Evolutionary conservation across 2,797 vertebrate genomes (phyloP).

Genomic region (Microcaecilia unicolor): DNA sequence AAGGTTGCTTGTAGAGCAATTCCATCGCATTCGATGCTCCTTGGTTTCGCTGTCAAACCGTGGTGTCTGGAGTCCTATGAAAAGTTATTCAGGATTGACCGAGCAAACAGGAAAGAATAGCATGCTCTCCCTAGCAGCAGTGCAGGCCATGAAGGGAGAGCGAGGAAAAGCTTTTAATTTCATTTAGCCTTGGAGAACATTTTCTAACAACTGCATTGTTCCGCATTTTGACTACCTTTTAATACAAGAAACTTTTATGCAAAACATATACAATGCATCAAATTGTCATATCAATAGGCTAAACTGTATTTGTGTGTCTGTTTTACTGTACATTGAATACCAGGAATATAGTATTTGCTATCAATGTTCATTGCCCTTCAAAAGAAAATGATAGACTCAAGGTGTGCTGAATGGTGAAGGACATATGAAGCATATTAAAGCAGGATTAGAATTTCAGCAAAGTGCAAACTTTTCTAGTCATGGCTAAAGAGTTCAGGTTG

Average conservation of each 20-base stretch:
- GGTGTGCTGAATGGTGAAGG: too few species aligned
- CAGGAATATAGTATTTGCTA: too few species aligned
- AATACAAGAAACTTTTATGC: slow-evolving; percentile 19
- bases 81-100: slow-evolving; percentile 70
- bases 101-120: slow-evolving; percentile 68
- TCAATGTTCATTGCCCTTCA: too few species aligned
- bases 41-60: slow-evolving; percentile 70
- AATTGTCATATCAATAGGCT: too few species aligned
- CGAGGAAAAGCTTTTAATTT: slow-evolving; percentile 39
- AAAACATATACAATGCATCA: too few species aligned
- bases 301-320: too few species aligned
- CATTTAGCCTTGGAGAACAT: slow-evolving; percentile 43
- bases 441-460: too few species aligned
- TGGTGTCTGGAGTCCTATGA: slow-evolving; percentile 65
- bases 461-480: too few species aligned
- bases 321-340: too few species aligned
- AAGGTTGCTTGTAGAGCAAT: slow-evolving; percentile 94
- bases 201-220: slow-evolving; percentile 38
- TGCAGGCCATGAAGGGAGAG: slow-evolving; percentile 26
- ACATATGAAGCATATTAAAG: too few species aligned
- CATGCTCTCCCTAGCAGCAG: slow-evolving; percentile 50
- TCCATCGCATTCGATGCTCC: slow-evolving; percentile 56
- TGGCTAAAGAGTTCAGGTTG: too few species aligned
- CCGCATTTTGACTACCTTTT: slow-evolving; percentile 42
- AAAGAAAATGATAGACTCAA: too few species aligned